Base-by-base conservation (phyloP, 35 echinoderm and acorn worm species). In the Eucidaris tribuloides region DNA sequence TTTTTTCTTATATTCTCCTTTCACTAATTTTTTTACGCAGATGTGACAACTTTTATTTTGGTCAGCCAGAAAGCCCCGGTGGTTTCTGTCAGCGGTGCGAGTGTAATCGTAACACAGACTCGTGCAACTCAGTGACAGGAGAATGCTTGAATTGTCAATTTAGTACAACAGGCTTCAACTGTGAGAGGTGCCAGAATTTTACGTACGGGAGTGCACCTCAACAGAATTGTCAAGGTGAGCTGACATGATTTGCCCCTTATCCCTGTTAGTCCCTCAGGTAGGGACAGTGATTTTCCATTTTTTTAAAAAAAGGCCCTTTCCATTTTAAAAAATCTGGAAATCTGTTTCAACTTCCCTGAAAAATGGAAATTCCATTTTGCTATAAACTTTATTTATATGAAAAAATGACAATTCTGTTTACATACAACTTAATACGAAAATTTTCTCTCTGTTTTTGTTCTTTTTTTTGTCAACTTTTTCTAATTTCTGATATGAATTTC, bases 151-250 rank as follows among this genome's bases (percentile, higher is more conserved):
- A 63, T 19, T 97, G 94, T 56, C 38, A 78, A 9, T 89, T 58
- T 30, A 65, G 89, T 6, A 97, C 85, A 5, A 83, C 78, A 15
- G 94, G 94, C 9, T 92, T 92, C 59, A 92, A 97, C 58, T 97
- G 94, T 80, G 94, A 97, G 71, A 45, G 86, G 20, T 97, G 94
- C 81, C 61, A 85, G 57, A 59, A 92, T 28, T 65, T 77, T 33
- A 89, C 81, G 3, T 97, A 74, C 77, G 94, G 94, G 30, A 65
- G 92, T 89, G 89, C 94, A 7, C 76, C 79, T 19, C 52, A 81
- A 36, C 89, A 80, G 41, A 88, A 89, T 35, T 97, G 94, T 52
- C 84, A 97, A 83, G 85, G 94, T 97, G 9, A 59, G 74, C n/a
- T 55, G 50, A 55, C n/a, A 55, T 55, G 50, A 55, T 55, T 13